These are phyloP conservation scores for Clangula hyemalis DNA, from an alignment of 2,797 vertebrate species.

Conservation along the genomic window DNA sequence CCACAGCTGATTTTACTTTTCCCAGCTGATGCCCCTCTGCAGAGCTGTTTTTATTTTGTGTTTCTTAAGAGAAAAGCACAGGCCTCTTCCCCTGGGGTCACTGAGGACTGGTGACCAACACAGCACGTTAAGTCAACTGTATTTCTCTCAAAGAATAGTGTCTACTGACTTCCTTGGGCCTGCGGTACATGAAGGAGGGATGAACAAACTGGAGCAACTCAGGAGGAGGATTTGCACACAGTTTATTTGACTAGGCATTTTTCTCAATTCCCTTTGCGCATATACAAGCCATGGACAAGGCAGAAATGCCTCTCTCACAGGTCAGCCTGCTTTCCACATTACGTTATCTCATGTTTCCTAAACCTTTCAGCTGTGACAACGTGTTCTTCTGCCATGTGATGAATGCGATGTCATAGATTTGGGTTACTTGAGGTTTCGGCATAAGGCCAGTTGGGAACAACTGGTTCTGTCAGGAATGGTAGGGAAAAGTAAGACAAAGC, in stretches of 20 bases:
- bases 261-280: neutral
- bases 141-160: neutral
- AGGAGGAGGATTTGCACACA: neutral
- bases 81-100: slow-evolving; percentile 28
- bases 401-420: neutral
- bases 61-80: neutral
- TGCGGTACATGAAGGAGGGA: neutral
- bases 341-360: neutral
- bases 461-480: neutral
- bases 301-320: neutral
- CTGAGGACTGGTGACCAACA: neutral
- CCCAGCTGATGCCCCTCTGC: slow-evolving; percentile 18
- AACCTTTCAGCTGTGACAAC: neutral
- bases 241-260: neutral
- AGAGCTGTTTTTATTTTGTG: neutral
- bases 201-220: neutral
- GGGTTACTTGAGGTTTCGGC: neutral
- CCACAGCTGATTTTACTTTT: slow-evolving; percentile 23
- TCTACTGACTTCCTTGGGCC: neutral
- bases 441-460: neutral
- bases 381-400: neutral
- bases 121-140: neutral
- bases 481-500: neutral
- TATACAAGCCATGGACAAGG: neutral
- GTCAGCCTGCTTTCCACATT: neutral